These are phyloP conservation scores for Hyles euphorbiae DNA, from an alignment of 1,140 invertebrate species.

Conservation along the genomic window DNA sequence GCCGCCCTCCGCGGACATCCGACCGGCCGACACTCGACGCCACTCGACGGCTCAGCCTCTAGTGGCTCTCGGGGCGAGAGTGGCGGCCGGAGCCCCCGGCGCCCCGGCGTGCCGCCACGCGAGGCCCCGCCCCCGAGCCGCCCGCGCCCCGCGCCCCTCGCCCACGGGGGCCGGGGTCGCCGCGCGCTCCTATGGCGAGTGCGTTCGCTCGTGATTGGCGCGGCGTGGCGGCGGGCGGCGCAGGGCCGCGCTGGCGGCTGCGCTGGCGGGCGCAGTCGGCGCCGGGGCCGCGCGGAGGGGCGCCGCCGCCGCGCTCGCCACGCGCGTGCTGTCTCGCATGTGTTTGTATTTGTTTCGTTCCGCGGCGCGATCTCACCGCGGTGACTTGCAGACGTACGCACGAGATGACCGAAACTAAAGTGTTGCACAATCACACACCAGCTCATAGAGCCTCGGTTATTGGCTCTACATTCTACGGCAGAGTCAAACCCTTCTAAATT, in stretches of 20 bases:
- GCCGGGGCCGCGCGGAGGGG: conserved; percentile 27
- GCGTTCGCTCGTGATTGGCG: conserved; percentile 13
- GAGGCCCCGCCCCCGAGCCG: conserved; percentile 28
- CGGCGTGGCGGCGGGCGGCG: conserved; percentile 18
- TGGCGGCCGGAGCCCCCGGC: conserved; percentile 53
- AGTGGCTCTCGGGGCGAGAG: conserved; percentile 71
- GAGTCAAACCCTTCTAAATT: no score
- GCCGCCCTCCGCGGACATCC: conserved; percentile 72
- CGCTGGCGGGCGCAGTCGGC: conserved; percentile 31
- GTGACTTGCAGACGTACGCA: no score
- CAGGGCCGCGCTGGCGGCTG: conserved; percentile 22
- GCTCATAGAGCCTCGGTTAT: no score
- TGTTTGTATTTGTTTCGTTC: neutral
- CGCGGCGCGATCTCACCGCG: no score
- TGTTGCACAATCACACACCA: no score
- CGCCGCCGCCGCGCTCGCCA: conserved; percentile 11
- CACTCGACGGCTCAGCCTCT: conserved; percentile 70
- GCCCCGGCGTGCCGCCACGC: conserved; percentile 37
- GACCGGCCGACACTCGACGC: conserved; percentile 67
- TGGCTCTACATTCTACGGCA: no score
- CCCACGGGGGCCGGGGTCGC: conserved; percentile 8
- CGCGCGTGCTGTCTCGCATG: neutral
- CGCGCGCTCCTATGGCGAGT: conserved; percentile 21
- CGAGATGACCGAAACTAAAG: no score
- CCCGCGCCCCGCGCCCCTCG: conserved; percentile 20